A percentile compares a stretch with the other conserved stretches of the same genome.
Evolutionary conservation across 2,888 invertebrate species (phyloP).

Genomic region (Dryocosmus kuriphilus): DNA sequence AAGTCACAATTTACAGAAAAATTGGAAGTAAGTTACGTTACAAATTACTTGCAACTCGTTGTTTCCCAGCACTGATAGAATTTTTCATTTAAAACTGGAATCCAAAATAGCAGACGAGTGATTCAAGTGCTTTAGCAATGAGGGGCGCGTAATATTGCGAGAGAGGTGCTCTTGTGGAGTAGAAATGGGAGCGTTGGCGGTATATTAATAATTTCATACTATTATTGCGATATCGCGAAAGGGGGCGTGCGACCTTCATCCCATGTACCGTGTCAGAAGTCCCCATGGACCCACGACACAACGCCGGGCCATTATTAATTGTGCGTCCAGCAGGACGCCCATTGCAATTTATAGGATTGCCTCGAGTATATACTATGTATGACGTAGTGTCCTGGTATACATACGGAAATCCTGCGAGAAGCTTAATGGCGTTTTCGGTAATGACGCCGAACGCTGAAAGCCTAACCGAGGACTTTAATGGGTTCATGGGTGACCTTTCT

Average conservation of each 20-base stretch:
- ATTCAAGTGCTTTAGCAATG: neutral
- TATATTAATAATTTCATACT: conserved; percentile 59
- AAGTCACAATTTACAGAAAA: too few relatives aligned
- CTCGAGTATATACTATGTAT: conserved; percentile 36
- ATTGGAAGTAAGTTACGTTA: too few relatives aligned
- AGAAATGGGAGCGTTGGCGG: conserved; percentile 51
- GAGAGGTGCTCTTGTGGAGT: conserved; percentile 50
- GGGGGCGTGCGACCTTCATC: conserved; percentile 51
- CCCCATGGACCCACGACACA: conserved; percentile 20
- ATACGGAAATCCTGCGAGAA: conserved; percentile 34
- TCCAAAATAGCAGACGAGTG: neutral
- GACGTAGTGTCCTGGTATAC: conserved; percentile 8
- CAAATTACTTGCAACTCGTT: too few relatives aligned
- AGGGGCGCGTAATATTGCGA: conserved; percentile 22
- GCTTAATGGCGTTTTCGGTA: conserved; percentile 39
- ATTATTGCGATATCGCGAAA: conserved; percentile 57
- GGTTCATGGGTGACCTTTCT: conserved; percentile 40
- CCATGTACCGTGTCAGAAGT: conserved; percentile 39
- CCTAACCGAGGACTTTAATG: conserved; percentile 37
- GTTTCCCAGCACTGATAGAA: too few relatives aligned
- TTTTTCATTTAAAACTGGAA: neutral
- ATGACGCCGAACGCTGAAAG: conserved; percentile 32
- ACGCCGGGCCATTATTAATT: conserved; percentile 42
- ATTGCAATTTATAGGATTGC: conserved; percentile 56
- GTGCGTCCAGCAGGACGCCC: conserved; percentile 51